These are phyloP conservation scores for Anthoscopus minutus DNA, from an alignment of 2,113 vertebrate species.

Conservation along the genomic window DNA sequence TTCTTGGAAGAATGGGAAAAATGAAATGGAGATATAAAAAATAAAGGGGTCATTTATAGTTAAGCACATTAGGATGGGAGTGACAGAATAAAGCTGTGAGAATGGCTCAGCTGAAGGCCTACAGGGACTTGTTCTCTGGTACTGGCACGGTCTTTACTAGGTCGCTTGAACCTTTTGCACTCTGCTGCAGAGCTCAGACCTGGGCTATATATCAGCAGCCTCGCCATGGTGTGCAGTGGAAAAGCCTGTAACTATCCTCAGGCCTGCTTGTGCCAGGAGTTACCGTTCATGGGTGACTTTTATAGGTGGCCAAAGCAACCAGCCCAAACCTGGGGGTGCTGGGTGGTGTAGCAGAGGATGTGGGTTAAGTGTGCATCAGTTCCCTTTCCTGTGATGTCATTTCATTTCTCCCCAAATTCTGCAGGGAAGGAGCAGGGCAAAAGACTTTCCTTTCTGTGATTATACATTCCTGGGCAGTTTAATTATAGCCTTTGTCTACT, in stretches of 20 bases:
- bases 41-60: slow-evolving; percentile 52
- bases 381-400: neutral
- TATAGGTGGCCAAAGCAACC: neutral
- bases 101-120: neutral
- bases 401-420: slow-evolving; percentile 31
- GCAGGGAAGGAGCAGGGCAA: neutral
- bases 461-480: slow-evolving; percentile 32
- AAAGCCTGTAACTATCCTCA: neutral
- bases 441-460: slow-evolving; percentile 24
- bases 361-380: neutral
- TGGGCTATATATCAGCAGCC: neutral
- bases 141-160: neutral
- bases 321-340: neutral
- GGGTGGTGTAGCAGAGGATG: fast-evolving
- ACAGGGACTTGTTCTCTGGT: slow-evolving; percentile 13
- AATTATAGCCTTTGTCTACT: slow-evolving; percentile 46
- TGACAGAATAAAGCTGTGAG: neutral
- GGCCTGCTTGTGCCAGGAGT: neutral
- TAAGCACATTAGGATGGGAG: slow-evolving; percentile 24
- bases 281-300: neutral
- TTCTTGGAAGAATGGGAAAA: neutral
- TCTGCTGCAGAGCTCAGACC: neutral
- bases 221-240: neutral
- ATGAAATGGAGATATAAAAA: slow-evolving; percentile 36
- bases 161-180: slow-evolving; percentile 25